Base-by-base conservation (phyloP, 2,113 vertebrate genomes). In the Chionis minor region DNA sequence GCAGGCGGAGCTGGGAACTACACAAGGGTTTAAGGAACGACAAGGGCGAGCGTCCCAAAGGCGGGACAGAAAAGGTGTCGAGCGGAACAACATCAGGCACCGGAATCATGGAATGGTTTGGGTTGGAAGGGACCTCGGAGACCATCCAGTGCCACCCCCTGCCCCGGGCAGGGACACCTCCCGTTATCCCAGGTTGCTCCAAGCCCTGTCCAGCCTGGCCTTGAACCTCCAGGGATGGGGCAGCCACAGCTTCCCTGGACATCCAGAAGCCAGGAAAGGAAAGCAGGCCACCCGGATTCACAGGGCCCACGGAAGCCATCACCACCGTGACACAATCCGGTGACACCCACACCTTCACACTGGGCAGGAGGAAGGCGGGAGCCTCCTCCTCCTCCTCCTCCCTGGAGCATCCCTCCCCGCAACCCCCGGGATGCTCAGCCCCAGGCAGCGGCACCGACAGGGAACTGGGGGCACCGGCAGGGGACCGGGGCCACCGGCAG, bases 251-350 rank as follows among this genome's bases (percentile, higher is more conserved):
- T 35, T 61, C 58, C 35, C n/a, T 3, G 35, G 61, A 24, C 24
- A 62, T 38, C 61, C 24, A 33, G 8, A 14, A 59, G 27, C 14
- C 2, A 6, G 27, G 30, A 63, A 8, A 8, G 10, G 27, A 26
- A 33, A 59, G 24, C 14, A 22, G 8, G 4, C 9, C 6, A 7
- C 3, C 2, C 8, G 16, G 13, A 20, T 67, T 32, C 44, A 30
- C 4, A 5, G 0, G 30, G 45, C 23, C 30, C 52, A 13, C 0
- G 30, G 16, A 38, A 38, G 38, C 38, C 38, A 38, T 38, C 38
- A 38, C 38, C 38, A 38, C 38, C 38, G 9, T 38, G 38, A 38
- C 38, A 5, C 24, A 26, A 2, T 19, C 66, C 23, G 40, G 49
- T 6, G 45, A 23, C 8, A 19, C 19, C 42, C 32, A 13, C 35